phyloP scores from a whole-genome alignment of 2,113 vertebrate genomes.

The Galeopterus variegatus region DNA sequence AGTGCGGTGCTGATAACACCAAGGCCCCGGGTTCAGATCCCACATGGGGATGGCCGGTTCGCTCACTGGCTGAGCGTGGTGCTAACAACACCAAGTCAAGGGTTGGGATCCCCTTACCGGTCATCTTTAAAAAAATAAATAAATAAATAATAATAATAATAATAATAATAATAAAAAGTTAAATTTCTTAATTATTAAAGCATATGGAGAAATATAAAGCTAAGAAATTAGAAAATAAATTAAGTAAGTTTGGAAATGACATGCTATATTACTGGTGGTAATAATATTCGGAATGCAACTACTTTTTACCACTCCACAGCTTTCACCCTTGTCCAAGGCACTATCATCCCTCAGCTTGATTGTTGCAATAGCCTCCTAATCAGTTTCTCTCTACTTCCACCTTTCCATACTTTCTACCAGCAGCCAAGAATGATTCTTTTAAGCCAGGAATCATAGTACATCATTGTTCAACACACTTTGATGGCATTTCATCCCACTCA shows the following conservation, averaged over 20 bases:
- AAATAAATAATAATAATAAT: no score
- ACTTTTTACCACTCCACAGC: neutral
- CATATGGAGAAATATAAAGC: slow-evolving; percentile 37
- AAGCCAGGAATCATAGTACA: slow-evolving; percentile 13
- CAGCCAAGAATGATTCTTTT: neutral
- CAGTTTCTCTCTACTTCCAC: neutral
- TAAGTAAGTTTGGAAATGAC: slow-evolving; percentile 40
- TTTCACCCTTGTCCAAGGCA: neutral
- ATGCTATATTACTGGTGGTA: neutral
- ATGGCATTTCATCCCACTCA: slow-evolving; percentile 1
- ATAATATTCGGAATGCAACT: slow-evolving; percentile 18
- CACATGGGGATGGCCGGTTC: no score
- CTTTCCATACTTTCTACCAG: neutral
- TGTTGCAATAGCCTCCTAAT: neutral
- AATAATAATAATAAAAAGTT: no score
- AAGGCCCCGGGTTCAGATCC: no score
- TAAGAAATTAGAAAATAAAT: slow-evolving; percentile 48
- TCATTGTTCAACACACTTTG: neutral
- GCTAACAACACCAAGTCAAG: no score
- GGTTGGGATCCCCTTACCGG: no score
- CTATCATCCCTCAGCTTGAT: neutral
- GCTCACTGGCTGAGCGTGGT: no score
- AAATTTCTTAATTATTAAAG: slow-evolving; percentile 12
- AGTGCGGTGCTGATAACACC: no score
- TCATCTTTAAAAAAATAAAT: no score